Evolutionary conservation across 2,797 vertebrate genomes (phyloP).

Genomic region (Sebastes flavidus): DNA sequence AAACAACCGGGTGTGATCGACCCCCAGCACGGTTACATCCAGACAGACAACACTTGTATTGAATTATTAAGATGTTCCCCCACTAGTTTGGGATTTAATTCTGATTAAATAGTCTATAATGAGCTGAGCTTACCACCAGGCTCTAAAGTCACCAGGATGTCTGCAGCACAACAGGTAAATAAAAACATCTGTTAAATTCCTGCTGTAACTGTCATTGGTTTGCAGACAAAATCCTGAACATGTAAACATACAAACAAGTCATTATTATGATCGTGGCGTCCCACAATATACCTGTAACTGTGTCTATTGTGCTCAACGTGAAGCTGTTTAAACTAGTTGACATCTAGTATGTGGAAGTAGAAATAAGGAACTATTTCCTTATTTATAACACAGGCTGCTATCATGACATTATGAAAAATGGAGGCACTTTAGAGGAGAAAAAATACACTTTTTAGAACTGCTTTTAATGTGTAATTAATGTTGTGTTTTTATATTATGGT

Average conservation of each 20-base stretch:
- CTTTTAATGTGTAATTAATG: no score
- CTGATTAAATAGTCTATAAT: rapidly evolving
- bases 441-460: neutral
- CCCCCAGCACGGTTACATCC: neutral
- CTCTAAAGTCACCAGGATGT: constrained; percentile 35
- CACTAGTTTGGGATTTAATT: neutral
- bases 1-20: constrained; percentile 49
- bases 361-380: neutral
- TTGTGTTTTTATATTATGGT: no score
- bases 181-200: neutral
- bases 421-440: neutral
- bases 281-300: neutral
- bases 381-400: neutral
- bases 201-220: neutral
- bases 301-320: neutral
- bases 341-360: neutral
- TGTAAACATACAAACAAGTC: neutral
- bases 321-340: neutral
- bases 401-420: neutral
- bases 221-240: neutral
- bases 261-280: no score
- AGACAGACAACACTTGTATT: neutral
- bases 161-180: constrained; percentile 66
- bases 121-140: neutral
- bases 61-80: neutral